Evolutionary conservation across 1,140 invertebrate species (phyloP), one percentile per base, ranked within the genome.

Genomic region (Cydia strobilella): DNA sequence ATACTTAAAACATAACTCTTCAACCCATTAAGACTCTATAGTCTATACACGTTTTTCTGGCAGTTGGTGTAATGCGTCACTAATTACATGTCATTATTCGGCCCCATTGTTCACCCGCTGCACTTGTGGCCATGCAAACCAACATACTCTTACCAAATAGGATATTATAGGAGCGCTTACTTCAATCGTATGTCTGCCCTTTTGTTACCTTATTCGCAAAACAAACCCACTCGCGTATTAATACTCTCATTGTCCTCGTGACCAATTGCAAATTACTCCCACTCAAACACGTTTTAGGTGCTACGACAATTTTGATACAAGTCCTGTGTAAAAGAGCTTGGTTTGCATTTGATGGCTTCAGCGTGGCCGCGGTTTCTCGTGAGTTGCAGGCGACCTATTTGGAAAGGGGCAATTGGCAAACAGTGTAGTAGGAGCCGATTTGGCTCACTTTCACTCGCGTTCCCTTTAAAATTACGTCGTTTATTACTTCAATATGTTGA

Each of bases 61-160:
- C 82, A 81, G 73, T 85, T 82, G 79, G 77, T 74, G 71, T 77
- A 85, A 80, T 77, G 65, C 72, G 80, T 81, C 76, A 82, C 79
- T 84, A 85, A 85, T 86, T 81, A 77, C 71, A 77, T 72, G 76
- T 23, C 54, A 81, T 79, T 75, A 79, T 75, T 78, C 72, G 59
- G 71, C 72, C 48, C 81, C 75, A 84, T 86, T 86, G 82, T 72
- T 78, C 31, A 39, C 39, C 18, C 62, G 73, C 71, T 66, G 79
- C 75, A 75, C 76, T 74, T 76, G 35, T 72, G 66, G 71, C 74
- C 80, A 77, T 76, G 77, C 74, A 72, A 74, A 62, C 51, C 39
- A 10, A 0, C 65, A 65, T 48, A 48, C 48, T 13, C 51, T 59
- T 59, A 59, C 54, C 54, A 59, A 59, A 59, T 59, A 59, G 54